Base-by-base conservation (phyloP, 1,140 invertebrate genomes). In the Apis florea region DNA sequence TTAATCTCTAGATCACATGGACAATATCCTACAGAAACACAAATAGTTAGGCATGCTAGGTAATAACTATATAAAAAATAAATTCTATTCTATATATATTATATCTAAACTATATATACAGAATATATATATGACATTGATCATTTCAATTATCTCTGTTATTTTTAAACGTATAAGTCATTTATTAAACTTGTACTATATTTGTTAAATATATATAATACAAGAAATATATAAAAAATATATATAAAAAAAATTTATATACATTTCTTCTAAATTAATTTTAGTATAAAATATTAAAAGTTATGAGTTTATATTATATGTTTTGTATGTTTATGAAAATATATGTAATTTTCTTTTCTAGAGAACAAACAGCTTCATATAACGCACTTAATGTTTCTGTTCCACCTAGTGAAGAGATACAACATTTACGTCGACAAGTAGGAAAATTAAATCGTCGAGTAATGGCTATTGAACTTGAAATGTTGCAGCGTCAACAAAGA, bases 371-470 rank as follows among this genome's bases (percentile, higher is more conserved):
- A 72, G 95, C 96, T 58, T 94, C 94, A 12, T 94, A 94, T 85
- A 93, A 92, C 70, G 93, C 87, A 13, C 86, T 95, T 88, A 95
- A 95, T 75, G 96, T 96, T 83, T 94, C 95, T 84, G 92, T 97
- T 76, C 95, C 95, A 58, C 95, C 96, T 79, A 95, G 95, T 69
- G 97, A 98, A 93, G 97, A 98, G 93, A 94, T 98, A 61, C 94
- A 97, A 49, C 97, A 98, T 93, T 94, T 98, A 87, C 95, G 97
- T 70, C 94, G 97, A 61, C 97, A 98, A 93, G 95, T 98, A 88
- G 96, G 96, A 9, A 97, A 97, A 91, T 90, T 98, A 58, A 97
- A 97, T 91, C 94, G 97, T n/a, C 95, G 97, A 59, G 95, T 98
- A 4, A 96, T 98, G 94, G 95, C 96, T 26, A 95, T 98, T 70